These are phyloP conservation scores for Liolophura sinensis DNA, from an alignment of 1,140 invertebrate genomes.

Conservation along the genomic window DNA sequence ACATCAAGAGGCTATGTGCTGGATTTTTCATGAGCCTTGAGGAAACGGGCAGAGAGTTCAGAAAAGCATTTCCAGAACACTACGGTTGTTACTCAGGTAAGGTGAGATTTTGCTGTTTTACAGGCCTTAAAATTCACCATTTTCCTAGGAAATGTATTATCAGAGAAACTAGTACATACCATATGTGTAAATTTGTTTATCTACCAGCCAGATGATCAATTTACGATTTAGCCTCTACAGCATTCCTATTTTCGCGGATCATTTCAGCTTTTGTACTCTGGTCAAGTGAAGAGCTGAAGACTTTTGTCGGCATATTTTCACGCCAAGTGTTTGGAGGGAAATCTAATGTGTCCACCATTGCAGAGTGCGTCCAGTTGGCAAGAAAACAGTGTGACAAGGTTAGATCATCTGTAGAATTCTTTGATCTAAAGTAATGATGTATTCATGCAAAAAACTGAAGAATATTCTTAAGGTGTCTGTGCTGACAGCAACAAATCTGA, in stretches of 20 bases:
- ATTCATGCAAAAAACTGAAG: background rate
- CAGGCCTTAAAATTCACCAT: background rate
- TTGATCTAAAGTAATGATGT: background rate
- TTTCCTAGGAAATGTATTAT: background rate
- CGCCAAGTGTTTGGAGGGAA: constrained; percentile 91
- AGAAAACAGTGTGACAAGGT: constrained; percentile 76
- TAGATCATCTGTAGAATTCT: constrained; percentile 14
- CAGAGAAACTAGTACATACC: background rate
- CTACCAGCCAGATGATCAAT: background rate
- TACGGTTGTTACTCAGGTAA: constrained; percentile 69
- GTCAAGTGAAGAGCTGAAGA: constrained; percentile 83
- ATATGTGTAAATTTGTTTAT: constrained; percentile 1
- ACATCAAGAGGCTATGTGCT: constrained; percentile 81
- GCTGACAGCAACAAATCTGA: constrained; percentile 1
- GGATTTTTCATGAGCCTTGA: constrained; percentile 87
- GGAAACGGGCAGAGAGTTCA: constrained; percentile 86
- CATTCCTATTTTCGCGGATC: background rate
- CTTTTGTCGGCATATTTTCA: constrained; percentile 79
- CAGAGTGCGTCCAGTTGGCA: constrained; percentile 83
- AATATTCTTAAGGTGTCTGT: background rate
- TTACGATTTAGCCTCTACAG: constrained; percentile 12
- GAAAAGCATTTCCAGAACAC: constrained; percentile 76
- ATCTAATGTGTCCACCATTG: constrained; percentile 77
- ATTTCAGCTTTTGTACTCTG: constrained; percentile 84
- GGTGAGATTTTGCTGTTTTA: background rate